Evolutionary conservation across 2,797 vertebrate genomes (phyloP).

Genomic region (Tolypeutes matacus): DNA sequence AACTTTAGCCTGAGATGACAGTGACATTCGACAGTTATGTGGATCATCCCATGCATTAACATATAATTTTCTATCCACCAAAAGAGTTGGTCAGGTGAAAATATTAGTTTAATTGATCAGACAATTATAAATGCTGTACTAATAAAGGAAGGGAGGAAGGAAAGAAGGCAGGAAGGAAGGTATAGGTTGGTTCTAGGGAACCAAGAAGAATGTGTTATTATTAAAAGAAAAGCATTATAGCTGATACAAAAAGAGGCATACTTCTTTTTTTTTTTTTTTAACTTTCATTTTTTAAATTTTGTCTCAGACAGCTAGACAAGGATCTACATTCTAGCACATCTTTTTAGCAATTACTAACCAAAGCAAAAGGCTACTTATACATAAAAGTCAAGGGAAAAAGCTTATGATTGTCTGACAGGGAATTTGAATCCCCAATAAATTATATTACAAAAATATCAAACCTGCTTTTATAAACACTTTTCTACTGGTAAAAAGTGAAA

Average conservation of each 20-base stretch:
- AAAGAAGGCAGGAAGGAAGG: neutral
- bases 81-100: slow-evolving; percentile 40
- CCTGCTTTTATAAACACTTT: too few species aligned
- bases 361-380: slow-evolving; percentile 65
- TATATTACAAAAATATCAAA: too few species aligned
- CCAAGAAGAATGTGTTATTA: neutral
- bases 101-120: slow-evolving; percentile 35
- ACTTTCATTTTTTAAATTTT: slow-evolving; percentile 54
- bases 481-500: neutral
- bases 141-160: neutral
- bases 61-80: slow-evolving; percentile 4
- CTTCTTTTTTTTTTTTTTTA: slow-evolving; percentile 49
- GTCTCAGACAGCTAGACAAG: slow-evolving; percentile 50
- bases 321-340: neutral
- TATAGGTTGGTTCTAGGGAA: slow-evolving; percentile 9
- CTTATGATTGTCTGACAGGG: neutral
- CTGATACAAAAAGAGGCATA: neutral
- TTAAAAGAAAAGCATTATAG: neutral
- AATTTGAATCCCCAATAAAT: too few species aligned
- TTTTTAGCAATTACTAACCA: slow-evolving; percentile 57
- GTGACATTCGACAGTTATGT: slow-evolving; percentile 58
- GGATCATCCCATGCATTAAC: neutral
- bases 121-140: slow-evolving; percentile 18
- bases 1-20: slow-evolving; percentile 23
- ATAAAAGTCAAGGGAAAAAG: slow-evolving; percentile 68